These are phyloP conservation scores for Drosophila eugracilis DNA, from an alignment of 1,140 invertebrate genomes.

Conservation along the genomic window DNA sequence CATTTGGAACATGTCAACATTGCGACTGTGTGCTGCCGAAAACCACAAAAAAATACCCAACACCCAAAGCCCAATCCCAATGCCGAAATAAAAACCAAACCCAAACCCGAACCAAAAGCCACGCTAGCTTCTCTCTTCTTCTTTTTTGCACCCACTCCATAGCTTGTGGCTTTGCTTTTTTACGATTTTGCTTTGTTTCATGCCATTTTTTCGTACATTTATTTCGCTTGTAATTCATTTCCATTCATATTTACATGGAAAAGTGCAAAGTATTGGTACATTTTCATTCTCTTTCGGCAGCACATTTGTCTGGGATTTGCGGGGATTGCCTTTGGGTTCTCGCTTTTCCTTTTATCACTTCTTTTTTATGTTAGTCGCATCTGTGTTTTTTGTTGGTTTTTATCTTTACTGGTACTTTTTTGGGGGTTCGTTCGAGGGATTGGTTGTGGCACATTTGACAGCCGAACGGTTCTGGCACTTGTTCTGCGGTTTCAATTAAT, in stretches of 20 bases:
- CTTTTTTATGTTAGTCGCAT: constrained; percentile 68
- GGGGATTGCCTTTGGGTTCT: constrained; percentile 50
- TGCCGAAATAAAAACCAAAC: too few relatives aligned
- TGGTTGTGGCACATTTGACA: constrained; percentile 50
- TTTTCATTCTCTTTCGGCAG: constrained; percentile 49
- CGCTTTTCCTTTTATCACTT: constrained; percentile 12
- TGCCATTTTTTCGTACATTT: constrained; percentile 77
- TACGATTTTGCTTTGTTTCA: constrained; percentile 69
- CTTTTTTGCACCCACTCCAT: constrained; percentile 24
- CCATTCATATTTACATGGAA: constrained; percentile 79
- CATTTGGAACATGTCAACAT: constrained; percentile 83
- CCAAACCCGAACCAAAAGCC: constrained; percentile 23
- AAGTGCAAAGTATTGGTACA: constrained; percentile 53
- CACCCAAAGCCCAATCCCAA: constrained; percentile 17
- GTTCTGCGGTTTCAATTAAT: constrained; percentile 78
- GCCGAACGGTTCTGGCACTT: constrained; percentile 62
- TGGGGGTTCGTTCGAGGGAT: constrained; percentile 37
- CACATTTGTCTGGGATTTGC: constrained; percentile 77
- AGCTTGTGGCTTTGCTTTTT: constrained; percentile 40
- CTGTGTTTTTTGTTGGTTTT: constrained; percentile 49
- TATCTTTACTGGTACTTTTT: constrained; percentile 25
- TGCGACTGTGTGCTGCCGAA: constrained; percentile 63
- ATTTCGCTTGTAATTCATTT: constrained; percentile 82
- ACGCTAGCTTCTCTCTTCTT: constrained; percentile 28
- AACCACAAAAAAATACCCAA: constrained; percentile 52